Evolutionary conservation across 2,888 invertebrate genomes (phyloP), one percentile per base, ranked within the genome.

Genomic region (Anarsia innoxiella): DNA sequence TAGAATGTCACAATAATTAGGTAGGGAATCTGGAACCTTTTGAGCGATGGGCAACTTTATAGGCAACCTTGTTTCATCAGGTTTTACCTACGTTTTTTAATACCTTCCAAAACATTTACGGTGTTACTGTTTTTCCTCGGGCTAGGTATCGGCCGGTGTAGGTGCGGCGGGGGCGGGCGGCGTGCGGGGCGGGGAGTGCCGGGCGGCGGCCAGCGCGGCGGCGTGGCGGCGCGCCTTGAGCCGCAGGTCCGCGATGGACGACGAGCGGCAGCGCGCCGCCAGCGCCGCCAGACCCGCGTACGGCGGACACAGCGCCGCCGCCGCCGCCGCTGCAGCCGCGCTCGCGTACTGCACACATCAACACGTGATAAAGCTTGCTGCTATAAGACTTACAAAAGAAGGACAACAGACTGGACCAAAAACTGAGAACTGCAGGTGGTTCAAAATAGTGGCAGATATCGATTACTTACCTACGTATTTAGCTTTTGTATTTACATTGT

Each of bases 221-320:
- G 96, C 93, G 75, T 97, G 97, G 56, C 95, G 91, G 66, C 94
- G 91, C 12, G 97, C 97, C 77, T 97, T 97, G 48, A 97, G 88
- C 54, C 97, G 87, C 38, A 97, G 87, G 80, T 97, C 97, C 0
- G 96, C 97, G 67, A 97, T 97, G 69, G 96, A 96, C 12, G 95
- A 96, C 58, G 94, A 93, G 72, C 94, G 93, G 59, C 93, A 92
- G 42, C 93, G 91, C 10, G 93, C 93, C 5, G 92, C 91, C 29
- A 95, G 87, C 2, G 93, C 91, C 5, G 95, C 93, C 48, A 95
- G 86, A 44, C 93, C 93, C 28, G 94, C 86, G 55, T 91, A 68
- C 53, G 68, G 91, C 69, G 56, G 92, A 83, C 59, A 90, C 75
- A 59, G 88, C 5, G 91, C 91, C 1, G 92, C 91, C 1, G 90